Conservation (phyloP, 2,797 vertebrate genomes). For the Macropodus opercularis region DNA sequence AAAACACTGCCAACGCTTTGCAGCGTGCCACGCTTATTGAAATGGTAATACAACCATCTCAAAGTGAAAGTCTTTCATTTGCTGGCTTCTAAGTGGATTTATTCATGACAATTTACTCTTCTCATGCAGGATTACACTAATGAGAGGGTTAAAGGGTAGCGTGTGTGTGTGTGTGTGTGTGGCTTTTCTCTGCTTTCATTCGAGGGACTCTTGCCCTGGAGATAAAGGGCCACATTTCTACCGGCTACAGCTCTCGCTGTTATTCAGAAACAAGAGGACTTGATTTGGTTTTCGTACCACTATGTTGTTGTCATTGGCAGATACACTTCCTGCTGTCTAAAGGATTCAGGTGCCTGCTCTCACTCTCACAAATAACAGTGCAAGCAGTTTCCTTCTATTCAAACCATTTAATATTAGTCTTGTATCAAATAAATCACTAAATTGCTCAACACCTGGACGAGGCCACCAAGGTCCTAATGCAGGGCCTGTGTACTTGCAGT, state of each 20-base stretch:
- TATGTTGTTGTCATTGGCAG: conserved; percentile 27
- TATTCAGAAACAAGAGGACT: conserved; percentile 69
- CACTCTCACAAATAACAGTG: conserved; percentile 23
- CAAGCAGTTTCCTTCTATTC: conserved; percentile 30
- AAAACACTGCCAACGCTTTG: conserved; percentile 73
- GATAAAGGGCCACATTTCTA: conserved; percentile 58
- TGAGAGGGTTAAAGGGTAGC: conserved; percentile 78
- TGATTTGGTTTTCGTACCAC: conserved; percentile 67
- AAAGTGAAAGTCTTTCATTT: conserved; percentile 78
- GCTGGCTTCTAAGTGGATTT: conserved; percentile 79
- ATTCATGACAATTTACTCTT: conserved; percentile 81
- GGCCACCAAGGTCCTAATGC: conserved; percentile 48
- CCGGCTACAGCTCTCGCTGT: conserved; percentile 60
- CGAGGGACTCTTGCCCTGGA: conserved; percentile 62
- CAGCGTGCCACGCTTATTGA: conserved; percentile 71
- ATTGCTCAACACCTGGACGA: conserved; percentile 34
- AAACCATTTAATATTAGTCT: conserved; percentile 5
- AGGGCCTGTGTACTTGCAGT: conserved; percentile 10
- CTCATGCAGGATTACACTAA: conserved; percentile 80
- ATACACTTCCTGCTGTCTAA: conserved; percentile 45
- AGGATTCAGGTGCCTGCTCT: conserved; percentile 43
- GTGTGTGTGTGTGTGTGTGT: conserved; percentile 39
- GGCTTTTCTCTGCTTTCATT: conserved; percentile 64
- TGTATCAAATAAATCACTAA: conserved; percentile 9
- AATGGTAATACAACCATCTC: conserved; percentile 80